Conservation (phyloP, 2,113 vertebrate species). For the Gnathonemus longibarbis region DNA sequence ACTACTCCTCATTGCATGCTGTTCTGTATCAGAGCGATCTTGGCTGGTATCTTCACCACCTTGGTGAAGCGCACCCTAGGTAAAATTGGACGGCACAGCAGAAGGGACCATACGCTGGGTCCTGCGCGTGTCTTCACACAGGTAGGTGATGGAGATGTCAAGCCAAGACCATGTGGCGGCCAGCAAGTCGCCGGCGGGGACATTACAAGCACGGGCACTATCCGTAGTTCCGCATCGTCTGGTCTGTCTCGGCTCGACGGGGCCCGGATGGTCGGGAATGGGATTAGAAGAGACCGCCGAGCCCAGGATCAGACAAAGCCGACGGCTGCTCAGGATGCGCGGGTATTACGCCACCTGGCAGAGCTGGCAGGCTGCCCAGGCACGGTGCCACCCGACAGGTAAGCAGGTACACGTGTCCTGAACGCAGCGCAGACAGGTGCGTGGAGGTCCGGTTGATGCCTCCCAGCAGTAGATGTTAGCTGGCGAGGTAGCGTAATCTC, state of each 20-base stretch:
- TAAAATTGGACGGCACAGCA: background rate
- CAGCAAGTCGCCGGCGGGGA: background rate
- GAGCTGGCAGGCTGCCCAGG: slow-evolving; percentile 55
- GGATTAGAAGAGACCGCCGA: background rate
- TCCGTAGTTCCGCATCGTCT: background rate
- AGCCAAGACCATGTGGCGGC: background rate
- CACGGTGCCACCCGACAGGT: slow-evolving; percentile 77
- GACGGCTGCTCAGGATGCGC: slow-evolving; percentile 62
- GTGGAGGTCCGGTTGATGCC: slow-evolving; percentile 49
- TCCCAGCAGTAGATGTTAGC: slow-evolving; percentile 67
- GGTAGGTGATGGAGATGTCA: background rate
- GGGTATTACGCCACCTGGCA: slow-evolving; percentile 79
- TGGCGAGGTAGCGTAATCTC: slow-evolving; percentile 99
- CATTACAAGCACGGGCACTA: background rate
- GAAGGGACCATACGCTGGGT: background rate
- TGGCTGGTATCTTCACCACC: background rate
- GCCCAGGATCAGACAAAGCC: slow-evolving; percentile 32
- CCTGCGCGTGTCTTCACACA: background rate
- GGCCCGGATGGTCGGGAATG: slow-evolving; percentile 11
- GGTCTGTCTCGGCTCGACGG: slow-evolving; percentile 1
- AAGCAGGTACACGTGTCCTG: slow-evolving; percentile 70
- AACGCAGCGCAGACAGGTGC: slow-evolving; percentile 58
- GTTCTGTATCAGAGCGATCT: background rate
- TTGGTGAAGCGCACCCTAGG: background rate
- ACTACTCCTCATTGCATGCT: background rate